phyloP scores from a whole-genome alignment of 2,113 vertebrate species.

The Marmota flaviventris region DNA sequence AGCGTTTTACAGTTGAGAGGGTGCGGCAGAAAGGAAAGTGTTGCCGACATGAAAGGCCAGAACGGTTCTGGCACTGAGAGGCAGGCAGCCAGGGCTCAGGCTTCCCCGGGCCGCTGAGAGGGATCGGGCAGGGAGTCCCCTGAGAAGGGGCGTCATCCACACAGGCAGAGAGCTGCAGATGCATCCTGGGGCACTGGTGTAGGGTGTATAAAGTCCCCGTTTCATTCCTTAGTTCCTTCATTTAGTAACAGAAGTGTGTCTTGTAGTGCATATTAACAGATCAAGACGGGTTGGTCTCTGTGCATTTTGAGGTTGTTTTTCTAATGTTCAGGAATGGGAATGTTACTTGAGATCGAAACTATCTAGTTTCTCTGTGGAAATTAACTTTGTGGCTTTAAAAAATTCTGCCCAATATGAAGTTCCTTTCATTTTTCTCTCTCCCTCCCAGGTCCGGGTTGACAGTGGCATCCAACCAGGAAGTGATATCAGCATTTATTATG shows the following conservation, averaged over 20 bases:
- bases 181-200: neutral
- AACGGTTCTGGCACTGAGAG: conserved; percentile 79
- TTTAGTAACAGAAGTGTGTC: conserved; percentile 27
- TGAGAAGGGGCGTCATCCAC: conserved; percentile 62
- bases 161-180: conserved; percentile 66
- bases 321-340: conserved; percentile 47
- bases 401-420: neutral
- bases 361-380: neutral
- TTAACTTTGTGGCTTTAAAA: conserved; percentile 47
- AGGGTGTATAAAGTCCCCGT: neutral
- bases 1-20: conserved; percentile 82
- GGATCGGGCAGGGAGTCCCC: conserved; percentile 25
- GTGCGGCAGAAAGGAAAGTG: conserved; percentile 86
- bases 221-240: neutral
- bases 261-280: conserved; percentile 46
- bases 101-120: neutral
- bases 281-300: conserved; percentile 45
- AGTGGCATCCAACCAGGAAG: conserved; percentile 98
- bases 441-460: conserved; percentile 95
- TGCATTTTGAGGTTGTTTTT: conserved; percentile 23
- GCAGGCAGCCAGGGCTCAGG: conserved; percentile 49
- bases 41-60: conserved; percentile 85
- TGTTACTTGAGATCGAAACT: conserved; percentile 51
- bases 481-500: conserved; percentile 99
- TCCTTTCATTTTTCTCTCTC: conserved; percentile 57